Base-by-base conservation (phyloP, 2,113 vertebrate species). In the Centropus unirufus region DNA sequence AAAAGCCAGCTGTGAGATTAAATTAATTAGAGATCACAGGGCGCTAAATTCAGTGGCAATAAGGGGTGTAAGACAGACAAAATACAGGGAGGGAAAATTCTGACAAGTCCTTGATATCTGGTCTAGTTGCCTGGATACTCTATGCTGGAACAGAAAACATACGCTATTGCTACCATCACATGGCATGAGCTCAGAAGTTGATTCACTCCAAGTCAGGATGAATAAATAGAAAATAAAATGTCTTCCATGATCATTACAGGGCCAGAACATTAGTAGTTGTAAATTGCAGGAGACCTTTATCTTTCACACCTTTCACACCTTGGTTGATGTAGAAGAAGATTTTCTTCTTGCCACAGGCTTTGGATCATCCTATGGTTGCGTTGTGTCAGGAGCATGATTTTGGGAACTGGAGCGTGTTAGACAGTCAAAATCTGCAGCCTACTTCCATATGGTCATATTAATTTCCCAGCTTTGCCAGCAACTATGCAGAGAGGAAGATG, bases 61-160 rank as follows among this genome's bases (percentile, higher is more conserved):
- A 84, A 95, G 80, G 91, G 69, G 89, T 17, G 0, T 30, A 89
- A 93, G 64, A 82, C 73, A 93, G 95, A 46, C 84, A 92, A 96
- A 96, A 93, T 93, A 95, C 77, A 76, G 91, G 73, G 77, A 91
- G 91, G 77, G 87, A 34, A 75, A 91, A 95, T 95, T 75, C 84
- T 84, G 91, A 82, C 91, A 82, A 76, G 87, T 87, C 87, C 89
- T 84, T 87, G 89, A 76, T 93, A 92, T 95, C 91, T 89, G 84
- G 81, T 95, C 91, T 96, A 95, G 96, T 97, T 97, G 95, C 96
- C 81, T 96, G 93, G 95, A 96, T 97, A 96, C 95, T 87, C 87
- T 92, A 57, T 93, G 16, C 84, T 95, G 87, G 95, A 94, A 95
- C 61, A 51, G 81, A 72, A 61, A 95, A 82, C 81, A 68, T 16